Evolutionary conservation across 2,888 invertebrate genomes (phyloP), one percentile per base, ranked within the genome.

Genomic region (Litoditis marina): DNA sequence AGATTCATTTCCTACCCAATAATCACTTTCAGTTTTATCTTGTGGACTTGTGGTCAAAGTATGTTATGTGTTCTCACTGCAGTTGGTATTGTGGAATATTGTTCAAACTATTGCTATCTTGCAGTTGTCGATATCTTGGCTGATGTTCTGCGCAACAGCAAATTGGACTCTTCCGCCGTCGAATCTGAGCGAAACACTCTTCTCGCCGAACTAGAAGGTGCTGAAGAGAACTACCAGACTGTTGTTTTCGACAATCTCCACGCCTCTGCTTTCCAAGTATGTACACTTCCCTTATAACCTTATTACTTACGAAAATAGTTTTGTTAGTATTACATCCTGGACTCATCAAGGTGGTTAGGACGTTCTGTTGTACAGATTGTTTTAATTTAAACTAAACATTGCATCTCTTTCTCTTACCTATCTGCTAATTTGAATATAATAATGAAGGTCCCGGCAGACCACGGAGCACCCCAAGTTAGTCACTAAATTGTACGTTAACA

Each of bases 231-330:
- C 84, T 87, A 96, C 58, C 68, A 75, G 53, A 50, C 96, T 85
- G 95, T 98, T 31, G 94, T 96, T 2, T 96, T 98, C 83, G 98
- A 98, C 85, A 93, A 96, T 84, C 88, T 98, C 57, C 98, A 98
- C 83, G 88, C 94, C 13, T 91, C 91, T 49, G 98, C 98, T 19
- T 99, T 91, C 85, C 87, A 87, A 76, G 61, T 47, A 47, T 11
- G 8, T 19, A 22, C 19, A 6, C 19, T 22, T 19, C 11, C n/a
- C n/a, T n/a, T 25, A 27, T 25, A n/a, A 50, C n/a, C 28, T 28
- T 28, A 22, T 7, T 50, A 7, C 27, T 19, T 50, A 50, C 44
- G 25, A n/a, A n/a, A n/a, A n/a, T n/a, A n/a, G n/a, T n/a, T n/a
- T n/a, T n/a, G n/a, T n/a, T n/a, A n/a, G n/a, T n/a, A n/a, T n/a